phyloP scores from a whole-genome alignment of 2,113 vertebrate genomes.

The Plestiodon gilberti region DNA sequence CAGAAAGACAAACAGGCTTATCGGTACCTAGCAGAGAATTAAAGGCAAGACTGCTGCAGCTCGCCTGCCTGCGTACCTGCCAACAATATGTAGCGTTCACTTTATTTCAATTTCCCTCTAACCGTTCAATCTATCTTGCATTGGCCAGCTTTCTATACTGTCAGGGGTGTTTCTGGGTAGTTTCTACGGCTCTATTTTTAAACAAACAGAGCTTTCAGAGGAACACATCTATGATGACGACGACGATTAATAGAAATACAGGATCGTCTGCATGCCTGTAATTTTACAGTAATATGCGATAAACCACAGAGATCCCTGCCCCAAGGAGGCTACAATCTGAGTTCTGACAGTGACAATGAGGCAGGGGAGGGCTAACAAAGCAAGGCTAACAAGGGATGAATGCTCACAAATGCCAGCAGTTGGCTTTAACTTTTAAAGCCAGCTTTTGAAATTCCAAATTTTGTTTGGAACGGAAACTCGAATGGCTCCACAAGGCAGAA shows the following conservation, averaged over 20 bases:
- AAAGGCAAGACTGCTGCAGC: not conserved
- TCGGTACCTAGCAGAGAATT: not conserved
- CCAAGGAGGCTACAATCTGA: not conserved
- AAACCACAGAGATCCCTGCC: not conserved
- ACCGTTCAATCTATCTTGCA: not conserved
- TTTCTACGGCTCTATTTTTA: not conserved
- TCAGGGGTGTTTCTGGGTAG: not conserved
- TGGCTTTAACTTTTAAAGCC: not conserved
- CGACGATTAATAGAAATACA: not conserved
- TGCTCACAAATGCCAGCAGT: not conserved
- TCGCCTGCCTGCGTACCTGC: not conserved
- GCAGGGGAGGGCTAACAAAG: not conserved
- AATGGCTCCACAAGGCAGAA: not conserved
- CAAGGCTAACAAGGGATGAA: not conserved
- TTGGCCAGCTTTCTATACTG: not conserved
- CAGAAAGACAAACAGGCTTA: not conserved
- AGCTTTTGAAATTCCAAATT: not conserved
- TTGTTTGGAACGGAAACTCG: not conserved
- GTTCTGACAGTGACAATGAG: not conserved
- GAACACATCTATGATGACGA: not conserved
- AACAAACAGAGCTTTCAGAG: not conserved
- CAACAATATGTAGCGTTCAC: slow-evolving; percentile 21
- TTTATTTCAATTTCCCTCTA: not conserved
- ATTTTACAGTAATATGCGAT: not conserved
- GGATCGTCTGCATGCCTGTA: not conserved